These are phyloP conservation scores for Corythornis leucogaster DNA, from an alignment of 2,797 vertebrate genomes.

Conservation along the genomic window DNA sequence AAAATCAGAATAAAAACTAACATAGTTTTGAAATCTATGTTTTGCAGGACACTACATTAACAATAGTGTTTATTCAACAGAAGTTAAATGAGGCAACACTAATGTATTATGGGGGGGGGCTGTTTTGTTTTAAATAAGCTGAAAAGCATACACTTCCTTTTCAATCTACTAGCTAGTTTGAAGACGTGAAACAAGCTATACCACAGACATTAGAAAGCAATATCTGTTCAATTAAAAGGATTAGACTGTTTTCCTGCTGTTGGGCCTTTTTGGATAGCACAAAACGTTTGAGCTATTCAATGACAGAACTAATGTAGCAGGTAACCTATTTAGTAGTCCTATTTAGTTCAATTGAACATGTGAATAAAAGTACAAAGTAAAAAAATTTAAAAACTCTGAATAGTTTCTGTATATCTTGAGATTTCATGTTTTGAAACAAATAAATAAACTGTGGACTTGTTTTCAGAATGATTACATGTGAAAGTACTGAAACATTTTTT, in stretches of 20 bases:
- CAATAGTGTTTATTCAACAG: background rate
- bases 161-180: background rate
- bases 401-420: background rate
- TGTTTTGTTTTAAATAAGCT: background rate
- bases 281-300: background rate
- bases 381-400: background rate
- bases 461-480: background rate
- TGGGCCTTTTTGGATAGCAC: background rate
- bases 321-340: background rate
- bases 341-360: background rate
- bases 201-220: fast-evolving
- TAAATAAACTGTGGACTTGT: background rate
- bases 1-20: background rate
- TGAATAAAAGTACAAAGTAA: background rate
- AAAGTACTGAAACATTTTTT: background rate
- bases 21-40: background rate
- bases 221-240: background rate
- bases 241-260: background rate
- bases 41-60: background rate
- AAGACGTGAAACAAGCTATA: background rate
- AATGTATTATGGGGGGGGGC: background rate
- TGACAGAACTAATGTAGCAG: background rate
- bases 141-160: background rate
- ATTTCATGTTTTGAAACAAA: background rate
- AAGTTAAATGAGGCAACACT: background rate